A percentile compares a stretch with the other conserved stretches of the same genome.
phyloP scores from a whole-genome alignment of 1,140 invertebrate species.

The Platyscapa corneri region DNA sequence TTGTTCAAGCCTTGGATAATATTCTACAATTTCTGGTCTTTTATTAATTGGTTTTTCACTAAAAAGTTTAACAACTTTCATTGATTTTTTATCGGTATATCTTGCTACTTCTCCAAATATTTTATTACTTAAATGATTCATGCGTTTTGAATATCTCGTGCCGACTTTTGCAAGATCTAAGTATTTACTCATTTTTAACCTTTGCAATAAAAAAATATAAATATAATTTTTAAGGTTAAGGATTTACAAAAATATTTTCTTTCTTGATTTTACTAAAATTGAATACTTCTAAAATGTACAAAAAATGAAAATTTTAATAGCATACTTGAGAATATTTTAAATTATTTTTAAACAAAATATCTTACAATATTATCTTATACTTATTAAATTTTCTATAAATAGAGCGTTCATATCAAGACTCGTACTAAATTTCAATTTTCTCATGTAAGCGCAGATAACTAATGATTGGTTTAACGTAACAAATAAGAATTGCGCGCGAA shows the following conservation, averaged over 20 bases:
- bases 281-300: neutral
- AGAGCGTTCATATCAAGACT: too few relatives aligned
- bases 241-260: neutral
- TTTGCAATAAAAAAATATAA: neutral
- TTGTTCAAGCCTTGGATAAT: constrained; percentile 91
- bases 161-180: constrained; percentile 79
- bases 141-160: constrained; percentile 87
- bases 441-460: too few relatives aligned
- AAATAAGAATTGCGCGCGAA: neutral
- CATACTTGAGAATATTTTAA: neutral
- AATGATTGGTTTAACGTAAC: neutral
- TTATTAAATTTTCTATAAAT: too few relatives aligned
- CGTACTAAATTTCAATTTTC: too few relatives aligned
- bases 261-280: neutral
- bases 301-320: neutral
- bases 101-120: constrained; percentile 93
- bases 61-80: constrained; percentile 90
- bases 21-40: constrained; percentile 83
- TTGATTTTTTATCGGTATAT: constrained; percentile 82
- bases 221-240: constrained; percentile 1
- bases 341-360: neutral
- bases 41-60: constrained; percentile 84
- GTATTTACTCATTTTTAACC: constrained; percentile 78
- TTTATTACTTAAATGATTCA: constrained; percentile 89
- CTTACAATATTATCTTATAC: neutral